Evolutionary conservation across 2,888 invertebrate genomes (phyloP), one percentile per base, ranked within the genome.

Genomic region (Euzetes globulus): DNA sequence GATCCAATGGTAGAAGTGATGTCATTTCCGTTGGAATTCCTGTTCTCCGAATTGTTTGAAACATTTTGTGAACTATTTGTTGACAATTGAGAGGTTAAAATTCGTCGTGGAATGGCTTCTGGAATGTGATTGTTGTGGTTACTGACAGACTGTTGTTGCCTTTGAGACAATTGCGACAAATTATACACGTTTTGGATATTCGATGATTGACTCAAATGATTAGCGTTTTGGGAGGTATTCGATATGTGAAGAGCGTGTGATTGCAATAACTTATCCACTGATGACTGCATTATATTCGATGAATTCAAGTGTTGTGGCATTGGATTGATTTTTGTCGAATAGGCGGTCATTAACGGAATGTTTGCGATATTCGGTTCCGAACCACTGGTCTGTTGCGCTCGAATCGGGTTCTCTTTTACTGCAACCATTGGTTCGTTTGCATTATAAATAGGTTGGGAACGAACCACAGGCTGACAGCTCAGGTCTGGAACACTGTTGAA

Each of bases 401-500:
- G 5, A 11, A 13, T 29, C 29, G 9, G 15, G 15, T 60, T 60
- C 5, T 60, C 7, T 13, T 33, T n/a, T 15, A 65, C 65, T 1
- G 65, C 19, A 5, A 65, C 37, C n/a, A n/a, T n/a, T 3, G 37
- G 65, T 37, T 65, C 19, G 33, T n/a, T 11, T 15, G n/a, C 29
- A n/a, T 65, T 65, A 9, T 65, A 37, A 19, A 37, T 9, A n/a
- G 11, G 37, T 37, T 65, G 65, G 6, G 19, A 37, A 1, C 3
- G 37, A 19, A 65, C 33, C 4, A 37, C 37, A 5, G 5, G 52
- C n/a, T 71, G 71, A n/a, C 6, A 27, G 19, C 71, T 71, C 1
- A 71, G 45, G 19, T 71, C 71, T 5, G 71, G 71, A 29, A 71
- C 71, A 47, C 50, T 50, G 15, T 50, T 71, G 45, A 50, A 71